Evolutionary conservation across 2,888 invertebrate genomes (phyloP).

Genomic region (Caenorhabditis sinica): DNA sequence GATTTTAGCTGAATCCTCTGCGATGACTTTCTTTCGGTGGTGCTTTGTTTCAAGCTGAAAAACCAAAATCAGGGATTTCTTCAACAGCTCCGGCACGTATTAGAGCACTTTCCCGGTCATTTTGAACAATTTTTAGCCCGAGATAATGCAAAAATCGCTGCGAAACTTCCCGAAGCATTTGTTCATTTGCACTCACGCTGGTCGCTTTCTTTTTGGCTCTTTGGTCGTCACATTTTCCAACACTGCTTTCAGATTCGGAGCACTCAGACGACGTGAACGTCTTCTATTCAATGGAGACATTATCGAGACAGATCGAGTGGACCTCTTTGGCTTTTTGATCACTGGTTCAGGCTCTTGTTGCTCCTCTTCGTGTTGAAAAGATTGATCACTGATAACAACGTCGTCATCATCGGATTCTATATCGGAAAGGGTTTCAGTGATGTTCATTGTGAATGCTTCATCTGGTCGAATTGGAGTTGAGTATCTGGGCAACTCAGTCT

Average conservation of each 20-base stretch:
- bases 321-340: too few relatives aligned
- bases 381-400: neutral
- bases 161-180: neutral
- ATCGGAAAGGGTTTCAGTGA: neutral
- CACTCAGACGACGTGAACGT: neutral
- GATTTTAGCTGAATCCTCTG: too few relatives aligned
- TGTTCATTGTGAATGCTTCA: neutral
- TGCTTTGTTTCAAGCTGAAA: conserved; percentile 2
- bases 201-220: conserved; percentile 11
- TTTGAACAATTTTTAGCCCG: neutral
- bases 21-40: neutral
- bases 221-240: neutral
- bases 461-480: conserved; percentile 11
- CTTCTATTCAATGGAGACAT: neutral
- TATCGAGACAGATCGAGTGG: neutral
- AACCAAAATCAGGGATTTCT: too few relatives aligned
- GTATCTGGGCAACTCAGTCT: neutral
- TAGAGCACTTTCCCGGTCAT: too few relatives aligned
- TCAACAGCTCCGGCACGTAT: neutral
- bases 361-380: neutral
- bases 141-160: too few relatives aligned
- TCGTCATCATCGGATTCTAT: neutral
- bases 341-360: neutral
- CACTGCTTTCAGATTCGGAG: neutral
- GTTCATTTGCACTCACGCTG: conserved; percentile 10